Percentiles rank a stretch among this genome's conserved stretches.
These are phyloP conservation scores for Hippotragus niger DNA, from an alignment of 2,113 vertebrate species.

Conservation along the genomic window DNA sequence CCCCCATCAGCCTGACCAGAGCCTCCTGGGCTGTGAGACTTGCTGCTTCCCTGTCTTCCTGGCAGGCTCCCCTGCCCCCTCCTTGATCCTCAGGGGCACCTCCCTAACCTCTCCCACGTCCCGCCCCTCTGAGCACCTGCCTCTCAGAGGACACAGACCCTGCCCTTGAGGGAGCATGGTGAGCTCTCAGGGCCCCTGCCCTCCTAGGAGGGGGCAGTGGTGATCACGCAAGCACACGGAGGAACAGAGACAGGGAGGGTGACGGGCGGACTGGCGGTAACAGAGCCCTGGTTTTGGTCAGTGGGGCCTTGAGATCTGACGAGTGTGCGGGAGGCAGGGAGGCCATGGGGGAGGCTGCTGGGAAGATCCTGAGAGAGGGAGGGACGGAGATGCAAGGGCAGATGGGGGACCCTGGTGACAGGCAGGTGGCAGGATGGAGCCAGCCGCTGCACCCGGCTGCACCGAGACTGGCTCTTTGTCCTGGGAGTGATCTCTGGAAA, in stretches of 20 bases:
- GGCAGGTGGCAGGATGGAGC: background rate
- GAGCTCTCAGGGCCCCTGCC: background rate
- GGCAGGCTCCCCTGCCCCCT: background rate
- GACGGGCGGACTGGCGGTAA: accelerated
- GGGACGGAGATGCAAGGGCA: background rate
- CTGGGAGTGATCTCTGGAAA: background rate
- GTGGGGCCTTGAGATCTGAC: background rate
- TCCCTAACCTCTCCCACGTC: background rate
- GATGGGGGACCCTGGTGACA: background rate
- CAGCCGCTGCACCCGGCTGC: accelerated
- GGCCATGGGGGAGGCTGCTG: accelerated
- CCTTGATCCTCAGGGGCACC: background rate
- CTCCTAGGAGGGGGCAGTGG: background rate
- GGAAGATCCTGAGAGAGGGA: background rate
- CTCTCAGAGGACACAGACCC: background rate
- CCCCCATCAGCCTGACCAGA: background rate
- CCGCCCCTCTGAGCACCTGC: background rate
- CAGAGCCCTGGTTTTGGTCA: background rate
- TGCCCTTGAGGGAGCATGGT: background rate
- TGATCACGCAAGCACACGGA: accelerated
- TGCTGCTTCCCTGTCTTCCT: background rate
- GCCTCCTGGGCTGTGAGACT: background rate
- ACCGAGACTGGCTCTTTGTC: too few relatives aligned
- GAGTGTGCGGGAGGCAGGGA: background rate
- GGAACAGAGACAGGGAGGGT: background rate